phyloP scores from a whole-genome alignment of 92 coral and sea anemone genomes.

The Palythoa grandis region DNA sequence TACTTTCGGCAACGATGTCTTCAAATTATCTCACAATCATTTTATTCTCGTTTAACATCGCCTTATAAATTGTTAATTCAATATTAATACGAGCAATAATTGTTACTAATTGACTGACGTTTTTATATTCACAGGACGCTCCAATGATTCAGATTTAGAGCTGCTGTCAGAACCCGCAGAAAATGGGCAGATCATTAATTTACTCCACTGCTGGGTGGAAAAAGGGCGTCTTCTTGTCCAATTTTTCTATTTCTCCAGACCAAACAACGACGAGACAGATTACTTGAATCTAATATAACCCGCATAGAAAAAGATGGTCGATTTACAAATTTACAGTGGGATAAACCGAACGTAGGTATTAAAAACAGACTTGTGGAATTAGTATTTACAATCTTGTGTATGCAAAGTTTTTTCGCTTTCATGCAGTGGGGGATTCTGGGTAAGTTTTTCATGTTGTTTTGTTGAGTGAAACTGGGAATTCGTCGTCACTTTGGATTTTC shows the following conservation, averaged over 20 bases:
- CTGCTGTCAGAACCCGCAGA: neutral
- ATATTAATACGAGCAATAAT: neutral
- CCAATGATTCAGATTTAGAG: slow-evolving; percentile 33
- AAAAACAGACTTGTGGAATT: neutral
- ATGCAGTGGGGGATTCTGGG: neutral
- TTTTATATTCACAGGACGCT: neutral
- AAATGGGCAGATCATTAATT: neutral
- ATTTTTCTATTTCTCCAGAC: neutral
- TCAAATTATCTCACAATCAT: too few relatives aligned
- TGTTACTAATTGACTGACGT: neutral
- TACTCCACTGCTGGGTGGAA: neutral
- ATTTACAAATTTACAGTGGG: too few relatives aligned
- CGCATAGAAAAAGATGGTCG: too few relatives aligned
- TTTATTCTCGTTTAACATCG: too few relatives aligned
- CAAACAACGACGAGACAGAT: too few relatives aligned
- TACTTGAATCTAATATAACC: too few relatives aligned
- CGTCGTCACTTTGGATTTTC: too few relatives aligned
- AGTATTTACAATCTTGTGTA: neutral
- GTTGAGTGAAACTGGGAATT: too few relatives aligned
- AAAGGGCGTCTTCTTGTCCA: neutral
- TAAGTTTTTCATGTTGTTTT: too few relatives aligned
- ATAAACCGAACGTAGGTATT: too few relatives aligned
- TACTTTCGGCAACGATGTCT: too few relatives aligned
- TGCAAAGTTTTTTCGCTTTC: neutral
- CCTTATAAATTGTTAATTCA: too few relatives aligned